Conservation (phyloP, 1,140 invertebrate species). For the Piezodorus guildinii region DNA sequence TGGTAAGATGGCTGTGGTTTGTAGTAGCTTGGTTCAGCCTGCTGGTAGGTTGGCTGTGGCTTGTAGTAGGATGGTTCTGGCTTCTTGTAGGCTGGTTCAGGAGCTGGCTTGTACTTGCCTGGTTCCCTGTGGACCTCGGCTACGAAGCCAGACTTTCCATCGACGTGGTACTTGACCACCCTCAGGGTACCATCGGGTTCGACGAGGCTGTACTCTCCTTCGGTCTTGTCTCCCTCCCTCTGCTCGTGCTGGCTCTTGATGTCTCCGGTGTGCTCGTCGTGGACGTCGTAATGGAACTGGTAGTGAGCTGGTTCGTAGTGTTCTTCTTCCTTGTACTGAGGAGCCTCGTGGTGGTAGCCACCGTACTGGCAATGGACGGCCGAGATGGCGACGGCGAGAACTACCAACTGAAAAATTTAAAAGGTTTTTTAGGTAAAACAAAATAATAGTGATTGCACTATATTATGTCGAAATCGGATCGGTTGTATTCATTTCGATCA, state of each 20-base stretch:
- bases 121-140: not conserved
- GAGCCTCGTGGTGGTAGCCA: too few relatives aligned
- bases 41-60: not conserved
- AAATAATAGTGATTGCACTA: too few relatives aligned
- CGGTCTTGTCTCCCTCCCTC: slow-evolving; percentile 41
- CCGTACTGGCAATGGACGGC: too few relatives aligned
- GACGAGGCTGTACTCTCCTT: slow-evolving; percentile 33
- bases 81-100: not conserved
- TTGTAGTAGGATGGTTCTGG: not conserved
- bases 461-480: too few relatives aligned
- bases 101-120: not conserved
- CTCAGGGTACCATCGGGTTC: slow-evolving; percentile 29
- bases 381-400: too few relatives aligned
- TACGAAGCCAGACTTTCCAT: not conserved
- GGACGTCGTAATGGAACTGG: slow-evolving; percentile 41
- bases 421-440: too few relatives aligned
- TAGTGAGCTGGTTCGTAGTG: slow-evolving; percentile 30
- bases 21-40: not conserved
- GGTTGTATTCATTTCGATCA: too few relatives aligned
- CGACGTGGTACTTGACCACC: slow-evolving; percentile 21
- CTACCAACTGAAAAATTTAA: too few relatives aligned
- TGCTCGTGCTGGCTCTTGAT: slow-evolving; percentile 43
- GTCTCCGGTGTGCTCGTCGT: slow-evolving; percentile 43
- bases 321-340: too few relatives aligned
- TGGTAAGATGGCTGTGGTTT: not conserved